Conservation (phyloP, 2,797 vertebrate genomes). For the Tamandua tetradactyla region DNA sequence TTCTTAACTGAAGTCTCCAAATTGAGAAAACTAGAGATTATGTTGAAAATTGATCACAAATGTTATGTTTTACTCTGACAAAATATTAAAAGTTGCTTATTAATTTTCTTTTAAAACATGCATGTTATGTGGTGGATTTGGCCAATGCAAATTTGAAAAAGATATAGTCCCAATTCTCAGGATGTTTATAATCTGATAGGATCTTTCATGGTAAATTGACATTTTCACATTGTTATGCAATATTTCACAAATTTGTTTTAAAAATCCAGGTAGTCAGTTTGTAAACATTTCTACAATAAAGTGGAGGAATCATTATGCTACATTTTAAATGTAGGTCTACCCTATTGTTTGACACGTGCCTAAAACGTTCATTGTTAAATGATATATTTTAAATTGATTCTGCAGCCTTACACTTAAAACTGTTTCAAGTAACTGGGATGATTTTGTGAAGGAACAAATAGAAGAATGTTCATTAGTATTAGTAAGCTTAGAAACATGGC, state of each 20-base stretch:
- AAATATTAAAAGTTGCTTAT: neutral
- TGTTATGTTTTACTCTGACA: neutral
- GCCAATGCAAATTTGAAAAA: neutral
- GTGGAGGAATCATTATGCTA: neutral
- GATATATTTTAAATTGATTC: slow-evolving; percentile 35
- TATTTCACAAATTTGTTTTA: neutral
- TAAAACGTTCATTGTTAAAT: neutral
- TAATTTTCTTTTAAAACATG: neutral
- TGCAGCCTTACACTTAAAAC: neutral
- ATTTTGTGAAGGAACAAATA: neutral
- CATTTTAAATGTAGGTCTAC: slow-evolving; percentile 9
- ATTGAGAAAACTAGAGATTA: neutral
- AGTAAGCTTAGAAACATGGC: neutral
- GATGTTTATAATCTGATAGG: neutral
- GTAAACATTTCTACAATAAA: slow-evolving; percentile 9
- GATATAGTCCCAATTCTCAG: neutral
- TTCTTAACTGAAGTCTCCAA: neutral
- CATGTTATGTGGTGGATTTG: neutral
- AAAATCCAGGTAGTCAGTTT: neutral
- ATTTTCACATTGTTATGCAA: neutral
- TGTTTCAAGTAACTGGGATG: slow-evolving; percentile 3
- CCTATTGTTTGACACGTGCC: neutral
- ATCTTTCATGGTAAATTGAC: neutral
- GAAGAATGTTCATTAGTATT: neutral
- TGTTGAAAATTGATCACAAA: neutral